These are phyloP conservation scores for Misgurnus anguillicaudatus DNA, from an alignment of 2,113 vertebrate species.

Conservation along the genomic window DNA sequence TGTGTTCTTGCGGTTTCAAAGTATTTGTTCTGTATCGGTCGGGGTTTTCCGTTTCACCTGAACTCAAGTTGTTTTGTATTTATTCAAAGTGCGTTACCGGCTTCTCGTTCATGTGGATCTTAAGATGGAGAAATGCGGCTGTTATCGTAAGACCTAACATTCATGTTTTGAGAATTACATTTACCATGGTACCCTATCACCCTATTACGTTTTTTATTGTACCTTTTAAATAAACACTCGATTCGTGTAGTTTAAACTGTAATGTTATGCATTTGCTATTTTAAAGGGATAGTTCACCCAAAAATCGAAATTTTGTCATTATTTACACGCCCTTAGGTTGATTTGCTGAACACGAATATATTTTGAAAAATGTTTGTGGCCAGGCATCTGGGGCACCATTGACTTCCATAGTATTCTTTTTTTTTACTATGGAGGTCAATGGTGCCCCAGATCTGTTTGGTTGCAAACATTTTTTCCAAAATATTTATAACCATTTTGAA, in stretches of 20 bases:
- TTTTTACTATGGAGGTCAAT: not conserved
- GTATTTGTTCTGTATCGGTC: constrained; percentile 1
- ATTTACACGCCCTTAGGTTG: no score
- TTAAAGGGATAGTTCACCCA: not conserved
- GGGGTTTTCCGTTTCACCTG: not conserved
- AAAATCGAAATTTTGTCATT: not conserved
- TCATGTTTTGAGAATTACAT: constrained; percentile 12
- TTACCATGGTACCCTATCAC: not conserved
- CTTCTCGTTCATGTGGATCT: not conserved
- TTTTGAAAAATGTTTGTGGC: no score
- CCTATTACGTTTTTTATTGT: constrained; percentile 3
- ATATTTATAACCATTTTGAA: no score
- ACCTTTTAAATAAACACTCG: constrained; percentile 20
- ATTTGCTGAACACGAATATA: no score
- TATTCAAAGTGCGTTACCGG: constrained; percentile 8
- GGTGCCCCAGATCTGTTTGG: no score
- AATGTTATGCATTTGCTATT: not conserved
- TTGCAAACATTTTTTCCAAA: no score
- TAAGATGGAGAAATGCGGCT: not conserved
- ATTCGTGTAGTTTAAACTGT: constrained; percentile 14
- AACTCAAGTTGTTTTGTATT: constrained; percentile 17
- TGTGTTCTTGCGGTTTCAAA: not conserved
- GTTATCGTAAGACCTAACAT: not conserved
- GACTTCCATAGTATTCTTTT: no score
- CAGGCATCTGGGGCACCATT: no score